Evolutionary conservation across 23 tunicate species (phyloP).

Genomic region (Ciona savignyi): DNA sequence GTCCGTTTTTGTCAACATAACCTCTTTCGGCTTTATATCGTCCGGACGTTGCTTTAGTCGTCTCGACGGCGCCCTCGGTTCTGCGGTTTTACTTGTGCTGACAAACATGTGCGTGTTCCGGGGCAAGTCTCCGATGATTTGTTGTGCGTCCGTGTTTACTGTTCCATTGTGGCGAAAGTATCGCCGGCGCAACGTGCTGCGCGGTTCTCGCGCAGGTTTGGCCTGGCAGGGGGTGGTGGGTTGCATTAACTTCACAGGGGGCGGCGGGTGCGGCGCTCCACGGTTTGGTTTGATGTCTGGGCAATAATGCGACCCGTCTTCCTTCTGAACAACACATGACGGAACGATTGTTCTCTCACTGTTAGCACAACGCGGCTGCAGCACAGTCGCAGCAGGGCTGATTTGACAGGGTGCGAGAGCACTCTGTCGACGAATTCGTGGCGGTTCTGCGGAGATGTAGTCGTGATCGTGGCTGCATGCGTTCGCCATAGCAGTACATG

Average conservation of each 20-base stretch:
- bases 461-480: conserved; percentile 94
- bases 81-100: conserved; percentile 42
- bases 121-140: not conserved
- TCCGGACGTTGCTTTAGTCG: not conserved
- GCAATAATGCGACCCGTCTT: not conserved
- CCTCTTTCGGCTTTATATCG: not conserved
- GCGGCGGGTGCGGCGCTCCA: not conserved
- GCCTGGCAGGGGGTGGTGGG: conserved; percentile 33
- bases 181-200: conserved; percentile 7
- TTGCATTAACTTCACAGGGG: not conserved
- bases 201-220: conserved; percentile 17
- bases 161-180: not conserved
- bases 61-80: conserved; percentile 13
- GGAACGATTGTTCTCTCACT: not conserved
- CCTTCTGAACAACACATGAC: not conserved
- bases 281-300: conserved; percentile 6
- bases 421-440: not conserved
- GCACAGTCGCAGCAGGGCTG: not conserved
- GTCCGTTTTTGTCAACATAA: not conserved
- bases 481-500: conserved; percentile 70
- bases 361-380: not conserved
- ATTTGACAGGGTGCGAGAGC: not conserved
- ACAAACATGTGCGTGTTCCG: conserved; percentile 15
- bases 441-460: conserved; percentile 10
- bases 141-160: not conserved